A percentile compares a stretch with the other conserved stretches of the same genome.
These are phyloP conservation scores for Xylota sylvarum DNA, from an alignment of 2,888 invertebrate species.

Conservation along the genomic window DNA sequence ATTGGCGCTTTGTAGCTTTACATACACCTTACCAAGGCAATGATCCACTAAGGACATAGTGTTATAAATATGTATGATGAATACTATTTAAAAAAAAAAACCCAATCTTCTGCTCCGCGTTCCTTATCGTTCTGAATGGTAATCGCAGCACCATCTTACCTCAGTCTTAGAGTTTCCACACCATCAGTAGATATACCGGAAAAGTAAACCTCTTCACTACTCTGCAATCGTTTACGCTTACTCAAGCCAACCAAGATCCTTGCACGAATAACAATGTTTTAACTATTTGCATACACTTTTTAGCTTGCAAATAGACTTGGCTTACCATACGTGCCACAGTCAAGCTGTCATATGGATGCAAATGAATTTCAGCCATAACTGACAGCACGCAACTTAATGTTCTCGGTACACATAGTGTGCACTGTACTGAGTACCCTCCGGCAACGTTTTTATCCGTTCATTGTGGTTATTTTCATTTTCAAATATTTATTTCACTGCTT, in stretches of 20 bases:
- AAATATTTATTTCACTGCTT: slow-evolving; percentile 61
- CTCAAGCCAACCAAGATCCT: not conserved
- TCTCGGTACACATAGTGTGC: not conserved
- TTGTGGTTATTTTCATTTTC: slow-evolving; percentile 47
- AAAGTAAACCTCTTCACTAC: not conserved
- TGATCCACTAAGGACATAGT: too few relatives aligned
- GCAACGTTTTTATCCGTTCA: slow-evolving; percentile 7
- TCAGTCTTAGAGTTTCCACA: not conserved
- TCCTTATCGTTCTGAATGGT: too few relatives aligned
- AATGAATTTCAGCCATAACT: slow-evolving; percentile 49
- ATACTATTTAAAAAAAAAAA: too few relatives aligned
- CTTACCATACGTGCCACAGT: slow-evolving; percentile 4
- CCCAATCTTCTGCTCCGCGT: too few relatives aligned
- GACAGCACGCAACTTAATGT: slow-evolving; percentile 33
- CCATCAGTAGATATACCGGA: not conserved
- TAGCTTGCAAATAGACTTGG: slow-evolving; percentile 33
- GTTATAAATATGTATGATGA: too few relatives aligned
- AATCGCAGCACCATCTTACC: too few relatives aligned
- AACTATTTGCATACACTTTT: slow-evolving; percentile 11
- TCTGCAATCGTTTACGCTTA: not conserved
- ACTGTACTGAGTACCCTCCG: not conserved
- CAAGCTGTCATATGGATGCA: slow-evolving; percentile 45
- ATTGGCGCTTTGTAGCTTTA: too few relatives aligned
- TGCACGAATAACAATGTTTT: not conserved
- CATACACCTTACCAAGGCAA: too few relatives aligned